Percentiles rank a stretch among this genome's conserved stretches.
phyloP scores from a whole-genome alignment of 2,888 invertebrate genomes.

The Embidobia sp. region DNA sequence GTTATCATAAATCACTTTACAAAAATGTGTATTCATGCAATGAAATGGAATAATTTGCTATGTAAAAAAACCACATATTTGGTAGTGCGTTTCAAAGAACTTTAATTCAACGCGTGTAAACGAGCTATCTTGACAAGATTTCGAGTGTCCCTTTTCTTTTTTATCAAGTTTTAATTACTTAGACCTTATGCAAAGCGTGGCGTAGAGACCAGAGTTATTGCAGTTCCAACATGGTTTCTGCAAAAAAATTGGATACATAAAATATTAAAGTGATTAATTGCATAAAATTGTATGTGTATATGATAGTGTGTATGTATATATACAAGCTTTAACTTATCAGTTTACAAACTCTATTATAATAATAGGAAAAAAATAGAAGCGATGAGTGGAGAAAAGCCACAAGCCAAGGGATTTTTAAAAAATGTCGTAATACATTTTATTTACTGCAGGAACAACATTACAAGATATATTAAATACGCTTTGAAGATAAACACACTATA shows the following conservation, averaged over 20 bases:
- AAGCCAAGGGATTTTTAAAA: constrained; percentile 19
- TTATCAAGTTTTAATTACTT: constrained; percentile 53
- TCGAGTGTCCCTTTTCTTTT: constrained; percentile 66
- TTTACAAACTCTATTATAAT: constrained; percentile 14
- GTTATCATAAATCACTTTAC: constrained; percentile 21
- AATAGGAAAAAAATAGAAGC: neutral
- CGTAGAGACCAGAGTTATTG: constrained; percentile 71
- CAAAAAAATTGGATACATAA: constrained; percentile 46
- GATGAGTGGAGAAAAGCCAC: neutral
- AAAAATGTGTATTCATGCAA: constrained; percentile 26
- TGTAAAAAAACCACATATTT: constrained; percentile 70
- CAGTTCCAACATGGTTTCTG: constrained; percentile 73
- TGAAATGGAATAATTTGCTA: constrained; percentile 39
- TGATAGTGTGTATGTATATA: neutral
- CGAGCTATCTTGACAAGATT: constrained; percentile 59
- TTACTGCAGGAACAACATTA: constrained; percentile 57
- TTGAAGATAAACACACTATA: constrained; percentile 47
- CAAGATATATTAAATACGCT: constrained; percentile 53
- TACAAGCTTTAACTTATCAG: constrained; percentile 2
- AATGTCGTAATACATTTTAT: constrained; percentile 56
- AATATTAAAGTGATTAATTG: constrained; percentile 2
- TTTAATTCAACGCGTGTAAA: constrained; percentile 70
- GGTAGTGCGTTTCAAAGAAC: constrained; percentile 70
- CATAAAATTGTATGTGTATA: no score
- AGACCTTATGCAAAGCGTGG: constrained; percentile 72